These are phyloP conservation scores for Pandemis corylana DNA, from an alignment of 2,888 invertebrate genomes.

Conservation along the genomic window DNA sequence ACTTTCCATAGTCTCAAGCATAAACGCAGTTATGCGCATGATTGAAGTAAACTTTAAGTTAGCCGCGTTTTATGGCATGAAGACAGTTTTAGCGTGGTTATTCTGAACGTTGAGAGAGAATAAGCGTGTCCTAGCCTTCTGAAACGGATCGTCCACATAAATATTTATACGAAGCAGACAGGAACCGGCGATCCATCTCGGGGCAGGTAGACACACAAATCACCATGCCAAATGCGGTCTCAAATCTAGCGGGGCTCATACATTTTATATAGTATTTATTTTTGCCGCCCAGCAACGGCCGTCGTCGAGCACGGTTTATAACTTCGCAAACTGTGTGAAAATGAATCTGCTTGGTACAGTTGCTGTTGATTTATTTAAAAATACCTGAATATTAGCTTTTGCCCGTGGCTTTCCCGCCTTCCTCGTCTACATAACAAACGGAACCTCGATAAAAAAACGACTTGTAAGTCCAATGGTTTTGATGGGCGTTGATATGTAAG, in stretches of 20 bases:
- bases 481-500: too few relatives aligned
- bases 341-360: too few relatives aligned
- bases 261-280: conserved; percentile 30
- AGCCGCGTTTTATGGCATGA: neutral
- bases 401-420: too few relatives aligned
- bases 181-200: conserved; percentile 27
- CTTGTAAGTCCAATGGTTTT: too few relatives aligned
- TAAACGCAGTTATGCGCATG: too few relatives aligned
- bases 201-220: conserved; percentile 37
- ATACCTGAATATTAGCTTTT: too few relatives aligned
- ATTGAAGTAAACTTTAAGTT: neutral
- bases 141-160: conserved; percentile 14
- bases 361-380: too few relatives aligned
- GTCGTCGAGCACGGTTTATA: neutral
- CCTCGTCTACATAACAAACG: too few relatives aligned
- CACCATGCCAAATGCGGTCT: conserved; percentile 23
- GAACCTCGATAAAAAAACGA: too few relatives aligned
- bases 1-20: too few relatives aligned
- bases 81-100: neutral
- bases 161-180: conserved; percentile 28
- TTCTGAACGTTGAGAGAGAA: neutral
- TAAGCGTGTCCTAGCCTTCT: neutral
- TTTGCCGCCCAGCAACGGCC: conserved; percentile 9
- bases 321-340: neutral
- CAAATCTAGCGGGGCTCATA: conserved; percentile 9